These are phyloP conservation scores for Procavia capensis DNA, from an alignment of 2,113 vertebrate species.

Conservation along the genomic window DNA sequence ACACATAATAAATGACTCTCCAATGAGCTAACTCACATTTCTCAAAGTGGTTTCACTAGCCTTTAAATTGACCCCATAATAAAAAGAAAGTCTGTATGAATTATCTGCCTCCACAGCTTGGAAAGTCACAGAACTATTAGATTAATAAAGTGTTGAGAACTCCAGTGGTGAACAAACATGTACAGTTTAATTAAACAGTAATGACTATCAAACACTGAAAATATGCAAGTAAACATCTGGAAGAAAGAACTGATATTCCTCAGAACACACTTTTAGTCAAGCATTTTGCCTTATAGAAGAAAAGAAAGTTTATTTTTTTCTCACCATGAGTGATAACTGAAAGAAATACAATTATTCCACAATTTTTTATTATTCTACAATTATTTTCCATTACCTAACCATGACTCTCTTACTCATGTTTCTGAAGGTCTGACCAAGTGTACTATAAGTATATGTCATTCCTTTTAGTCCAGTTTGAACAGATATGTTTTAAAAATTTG, in stretches of 20 bases:
- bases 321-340: not conserved
- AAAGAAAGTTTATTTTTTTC: not conserved
- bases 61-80: not conserved
- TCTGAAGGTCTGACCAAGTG: not conserved
- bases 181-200: not conserved
- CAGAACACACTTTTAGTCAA: not conserved
- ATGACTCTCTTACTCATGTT: not conserved
- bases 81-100: not conserved
- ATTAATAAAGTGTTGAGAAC: not conserved
- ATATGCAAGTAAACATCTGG: not conserved
- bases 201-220: not conserved
- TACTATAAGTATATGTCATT: not conserved
- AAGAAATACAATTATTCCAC: not conserved
- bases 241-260: not conserved
- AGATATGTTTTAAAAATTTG: not conserved
- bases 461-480: not conserved
- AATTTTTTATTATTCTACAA: not conserved
- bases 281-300: not conserved
- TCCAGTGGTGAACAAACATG: not conserved
- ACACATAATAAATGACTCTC: not conserved
- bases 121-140: not conserved
- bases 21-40: not conserved
- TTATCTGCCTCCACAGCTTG: not conserved
- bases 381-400: not conserved
- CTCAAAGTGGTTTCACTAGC: constrained; percentile 20